Conservation (phyloP, 2,888 invertebrate genomes). For the Drosophila kanekoi region DNA sequence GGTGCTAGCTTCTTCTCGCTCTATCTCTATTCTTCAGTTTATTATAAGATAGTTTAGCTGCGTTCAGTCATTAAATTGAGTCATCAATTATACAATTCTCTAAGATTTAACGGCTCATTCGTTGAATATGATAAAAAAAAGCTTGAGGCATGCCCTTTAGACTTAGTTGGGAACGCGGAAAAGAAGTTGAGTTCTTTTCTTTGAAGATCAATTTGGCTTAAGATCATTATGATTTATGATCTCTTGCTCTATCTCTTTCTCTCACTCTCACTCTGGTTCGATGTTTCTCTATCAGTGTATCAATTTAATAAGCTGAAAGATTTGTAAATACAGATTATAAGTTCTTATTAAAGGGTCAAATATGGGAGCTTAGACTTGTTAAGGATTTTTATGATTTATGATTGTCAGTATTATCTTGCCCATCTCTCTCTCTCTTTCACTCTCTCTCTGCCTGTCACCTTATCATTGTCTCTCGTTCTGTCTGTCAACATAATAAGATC, state of each 20-base stretch:
- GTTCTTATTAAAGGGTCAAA: not conserved
- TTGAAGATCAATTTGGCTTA: not conserved
- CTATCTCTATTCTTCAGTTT: slow-evolving; percentile 11
- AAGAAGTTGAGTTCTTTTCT: too few relatives aligned
- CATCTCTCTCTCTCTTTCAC: slow-evolving; percentile 3
- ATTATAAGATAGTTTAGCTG: not conserved
- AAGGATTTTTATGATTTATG: slow-evolving; percentile 7
- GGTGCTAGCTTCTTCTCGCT: not conserved
- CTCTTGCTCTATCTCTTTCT: too few relatives aligned
- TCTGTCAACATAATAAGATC: slow-evolving; percentile 59
- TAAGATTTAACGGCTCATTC: not conserved
- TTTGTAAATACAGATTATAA: not conserved
- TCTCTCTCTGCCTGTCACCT: not conserved
- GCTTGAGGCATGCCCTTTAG: not conserved
- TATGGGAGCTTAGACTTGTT: not conserved
- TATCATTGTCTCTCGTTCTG: not conserved
- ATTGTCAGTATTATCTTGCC: not conserved
- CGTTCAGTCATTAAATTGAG: too few relatives aligned
- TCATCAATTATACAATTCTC: not conserved
- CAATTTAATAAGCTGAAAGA: too few relatives aligned
- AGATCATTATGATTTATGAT: not conserved
- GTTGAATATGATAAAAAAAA: not conserved
- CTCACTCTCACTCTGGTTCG: too few relatives aligned
- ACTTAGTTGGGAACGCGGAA: too few relatives aligned
- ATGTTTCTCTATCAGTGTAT: too few relatives aligned